Evolutionary conservation across 1,140 invertebrate species (phyloP).

Genomic region (Drosophila tropicalis): DNA sequence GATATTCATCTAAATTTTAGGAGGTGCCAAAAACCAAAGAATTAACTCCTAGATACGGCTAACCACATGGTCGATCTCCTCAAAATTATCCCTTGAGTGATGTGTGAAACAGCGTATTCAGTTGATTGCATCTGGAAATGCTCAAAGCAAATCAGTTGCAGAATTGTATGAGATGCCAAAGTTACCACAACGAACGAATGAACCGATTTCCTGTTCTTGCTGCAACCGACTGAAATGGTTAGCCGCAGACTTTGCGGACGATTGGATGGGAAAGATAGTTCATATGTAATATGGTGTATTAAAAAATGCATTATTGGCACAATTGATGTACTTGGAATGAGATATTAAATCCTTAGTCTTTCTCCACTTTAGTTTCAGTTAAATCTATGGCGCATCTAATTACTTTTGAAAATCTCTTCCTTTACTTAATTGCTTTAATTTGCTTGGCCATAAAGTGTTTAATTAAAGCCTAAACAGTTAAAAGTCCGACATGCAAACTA

Average conservation of each 20-base stretch:
- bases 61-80: not conserved
- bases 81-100: not conserved
- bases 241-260: not conserved
- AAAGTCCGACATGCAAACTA: conserved; percentile 2
- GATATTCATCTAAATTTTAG: too few species aligned
- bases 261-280: not conserved
- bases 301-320: not conserved
- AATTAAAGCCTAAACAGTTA: not conserved
- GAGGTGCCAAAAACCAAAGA: too few species aligned
- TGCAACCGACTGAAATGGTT: not conserved
- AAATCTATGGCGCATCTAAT: not conserved
- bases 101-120: not conserved
- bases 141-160: not conserved
- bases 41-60: too few species aligned
- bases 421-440: not conserved
- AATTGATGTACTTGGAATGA: not conserved
- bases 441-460: not conserved
- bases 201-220: not conserved
- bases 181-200: too few species aligned
- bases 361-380: too few species aligned
- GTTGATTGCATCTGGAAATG: conserved; percentile 1
- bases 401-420: not conserved
- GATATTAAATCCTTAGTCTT: too few species aligned
- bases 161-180: not conserved
- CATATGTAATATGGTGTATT: not conserved